Percentiles rank a stretch among this genome's conserved stretches.
These are phyloP conservation scores for Leptodactylus fallax DNA, from an alignment of 2,797 vertebrate species.

Conservation along the genomic window DNA sequence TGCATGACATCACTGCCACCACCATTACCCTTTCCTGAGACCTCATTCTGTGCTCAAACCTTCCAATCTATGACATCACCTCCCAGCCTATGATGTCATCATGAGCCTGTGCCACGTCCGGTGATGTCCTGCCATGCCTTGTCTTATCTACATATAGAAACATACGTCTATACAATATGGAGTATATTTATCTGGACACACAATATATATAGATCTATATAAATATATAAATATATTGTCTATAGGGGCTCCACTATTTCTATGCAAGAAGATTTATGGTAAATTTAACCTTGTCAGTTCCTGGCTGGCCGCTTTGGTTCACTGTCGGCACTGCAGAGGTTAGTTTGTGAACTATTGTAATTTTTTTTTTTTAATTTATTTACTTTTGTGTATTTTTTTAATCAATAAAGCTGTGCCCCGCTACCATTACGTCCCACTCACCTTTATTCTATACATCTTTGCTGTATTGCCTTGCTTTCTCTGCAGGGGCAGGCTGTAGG, in stretches of 20 bases:
- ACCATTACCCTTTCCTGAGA: constrained; percentile 49
- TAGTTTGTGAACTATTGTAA: constrained; percentile 58
- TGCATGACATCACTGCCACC: constrained; percentile 62
- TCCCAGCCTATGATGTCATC: constrained; percentile 57
- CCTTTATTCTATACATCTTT: background rate
- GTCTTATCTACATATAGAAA: constrained; percentile 64
- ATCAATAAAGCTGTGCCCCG: constrained; percentile 54
- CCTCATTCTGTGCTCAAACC: constrained; percentile 50
- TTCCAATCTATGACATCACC: constrained; percentile 35
- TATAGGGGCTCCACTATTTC: constrained; percentile 63
- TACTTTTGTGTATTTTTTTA: constrained; percentile 60
- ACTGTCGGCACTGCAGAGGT: constrained; percentile 41
- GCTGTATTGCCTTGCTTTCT: background rate
- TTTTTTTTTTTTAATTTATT: constrained; percentile 51
- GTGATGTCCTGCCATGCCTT: constrained; percentile 56
- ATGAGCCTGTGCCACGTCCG: constrained; percentile 62
- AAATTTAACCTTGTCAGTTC: constrained; percentile 43
- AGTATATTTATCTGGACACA: constrained; percentile 63
- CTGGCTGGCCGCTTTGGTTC: constrained; percentile 39
- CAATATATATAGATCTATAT: constrained; percentile 62
- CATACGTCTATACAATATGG: constrained; percentile 57
- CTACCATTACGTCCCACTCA: background rate
- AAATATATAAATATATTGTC: constrained; percentile 64
- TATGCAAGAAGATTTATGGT: constrained; percentile 64
- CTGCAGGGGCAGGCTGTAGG: background rate